Conservation (phyloP, 2,888 invertebrate species). For the Spilosoma lubricipeda region DNA sequence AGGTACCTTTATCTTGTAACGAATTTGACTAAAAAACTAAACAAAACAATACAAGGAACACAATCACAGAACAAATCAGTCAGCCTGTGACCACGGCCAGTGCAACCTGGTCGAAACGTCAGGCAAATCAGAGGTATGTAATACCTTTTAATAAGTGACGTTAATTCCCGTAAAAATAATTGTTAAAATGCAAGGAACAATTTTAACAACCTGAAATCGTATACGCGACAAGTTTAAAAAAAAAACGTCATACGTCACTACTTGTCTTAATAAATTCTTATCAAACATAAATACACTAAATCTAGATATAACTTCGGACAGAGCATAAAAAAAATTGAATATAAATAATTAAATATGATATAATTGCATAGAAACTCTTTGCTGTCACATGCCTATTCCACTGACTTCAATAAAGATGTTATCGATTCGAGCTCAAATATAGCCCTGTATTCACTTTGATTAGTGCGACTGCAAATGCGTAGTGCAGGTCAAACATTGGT, state of each 20-base stretch:
- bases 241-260: neutral
- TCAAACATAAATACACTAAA: neutral
- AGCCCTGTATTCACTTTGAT: no score
- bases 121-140: no score
- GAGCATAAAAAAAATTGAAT: neutral
- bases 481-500: no score
- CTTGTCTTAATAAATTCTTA: neutral
- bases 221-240: neutral
- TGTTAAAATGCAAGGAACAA: neutral
- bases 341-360: neutral
- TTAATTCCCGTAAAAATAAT: no score
- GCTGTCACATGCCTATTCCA: neutral
- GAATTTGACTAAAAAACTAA: neutral
- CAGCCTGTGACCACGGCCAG: no score
- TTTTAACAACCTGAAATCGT: neutral
- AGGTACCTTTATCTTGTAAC: neutral
- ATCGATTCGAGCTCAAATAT: neutral
- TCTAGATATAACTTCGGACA: neutral
- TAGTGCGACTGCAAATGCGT: no score
- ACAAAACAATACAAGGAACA: neutral
- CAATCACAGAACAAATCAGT: no score
- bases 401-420: neutral
- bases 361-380: neutral
- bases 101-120: no score
- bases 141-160: no score